Percentiles rank a stretch among this genome's conserved stretches.
These are phyloP conservation scores for Hypomecis punctinalis DNA, from an alignment of 2,888 invertebrate species.

Conservation along the genomic window DNA sequence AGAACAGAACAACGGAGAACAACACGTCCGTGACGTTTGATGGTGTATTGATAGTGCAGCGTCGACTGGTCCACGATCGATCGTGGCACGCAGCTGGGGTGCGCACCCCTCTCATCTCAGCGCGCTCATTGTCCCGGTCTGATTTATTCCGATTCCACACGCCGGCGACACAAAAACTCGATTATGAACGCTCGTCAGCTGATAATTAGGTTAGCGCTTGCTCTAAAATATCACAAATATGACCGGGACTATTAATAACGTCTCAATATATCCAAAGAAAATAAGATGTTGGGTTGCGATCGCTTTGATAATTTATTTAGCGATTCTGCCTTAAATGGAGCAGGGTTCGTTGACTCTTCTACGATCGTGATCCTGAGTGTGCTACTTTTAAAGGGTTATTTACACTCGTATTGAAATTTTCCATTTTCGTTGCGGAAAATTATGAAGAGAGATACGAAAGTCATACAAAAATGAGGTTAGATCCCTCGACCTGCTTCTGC, in stretches of 20 bases:
- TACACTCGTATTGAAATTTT: conserved; percentile 25
- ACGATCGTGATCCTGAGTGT: conserved; percentile 45
- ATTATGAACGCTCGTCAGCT: conserved; percentile 54
- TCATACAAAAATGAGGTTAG: neutral
- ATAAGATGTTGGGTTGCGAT: conserved; percentile 30
- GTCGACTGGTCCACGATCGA: conserved; percentile 78
- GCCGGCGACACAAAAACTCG: conserved; percentile 50
- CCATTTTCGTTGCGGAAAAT: neutral
- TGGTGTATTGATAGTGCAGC: conserved; percentile 70
- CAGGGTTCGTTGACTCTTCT: conserved; percentile 52
- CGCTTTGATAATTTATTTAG: conserved; percentile 24
- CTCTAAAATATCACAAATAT: conserved; percentile 30
- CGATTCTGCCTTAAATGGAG: conserved; percentile 50
- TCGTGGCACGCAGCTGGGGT: conserved; percentile 82
- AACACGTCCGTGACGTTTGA: conserved; percentile 57
- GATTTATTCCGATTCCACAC: conserved; percentile 66
- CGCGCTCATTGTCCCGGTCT: conserved; percentile 73
- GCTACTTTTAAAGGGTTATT: conserved; percentile 38
- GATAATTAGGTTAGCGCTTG: conserved; percentile 47
- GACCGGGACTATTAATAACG: conserved; percentile 28
- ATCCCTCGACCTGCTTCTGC: neutral
- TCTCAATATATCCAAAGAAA: conserved; percentile 30
- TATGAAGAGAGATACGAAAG: neutral
- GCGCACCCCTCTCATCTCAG: conserved; percentile 83
- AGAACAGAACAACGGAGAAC: conserved; percentile 40